These are phyloP conservation scores for Calyptommatus sinebrachiatus DNA, from an alignment of 2,113 vertebrate genomes.

Conservation along the genomic window DNA sequence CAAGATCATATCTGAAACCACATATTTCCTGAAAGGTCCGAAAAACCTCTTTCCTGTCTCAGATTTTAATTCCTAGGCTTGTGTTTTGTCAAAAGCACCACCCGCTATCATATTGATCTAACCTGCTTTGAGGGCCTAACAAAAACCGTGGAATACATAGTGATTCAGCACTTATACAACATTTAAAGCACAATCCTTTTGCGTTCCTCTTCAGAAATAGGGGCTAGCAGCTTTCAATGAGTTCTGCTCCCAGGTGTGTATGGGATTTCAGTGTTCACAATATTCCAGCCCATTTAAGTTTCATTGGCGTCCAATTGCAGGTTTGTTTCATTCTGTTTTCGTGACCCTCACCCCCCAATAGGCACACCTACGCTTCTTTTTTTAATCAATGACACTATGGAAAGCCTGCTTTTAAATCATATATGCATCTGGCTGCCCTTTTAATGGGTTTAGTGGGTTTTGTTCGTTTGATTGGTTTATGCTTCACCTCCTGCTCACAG, in stretches of 20 bases:
- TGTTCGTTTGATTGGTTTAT: no score
- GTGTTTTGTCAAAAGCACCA: constrained; percentile 45
- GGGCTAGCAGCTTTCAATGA: neutral
- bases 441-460: no score
- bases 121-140: constrained; percentile 37
- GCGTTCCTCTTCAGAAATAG: neutral
- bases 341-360: no score
- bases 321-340: no score
- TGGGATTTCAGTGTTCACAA: neutral
- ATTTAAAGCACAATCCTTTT: neutral
- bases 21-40: constrained; percentile 31
- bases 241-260: neutral
- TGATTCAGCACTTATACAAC: neutral
- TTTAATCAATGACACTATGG: no score
- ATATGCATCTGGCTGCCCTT: no score
- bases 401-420: no score
- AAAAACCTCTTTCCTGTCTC: constrained; percentile 38
- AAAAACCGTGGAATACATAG: neutral
- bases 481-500: no score
- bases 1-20: constrained; percentile 54
- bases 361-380: no score
- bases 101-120: constrained; percentile 32
- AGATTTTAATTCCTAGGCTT: constrained; percentile 40
- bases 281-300: neutral
- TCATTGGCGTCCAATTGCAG: no score